A percentile compares a stretch with the other conserved stretches of the same genome.
These are phyloP conservation scores for Ennomos quercinarius DNA, from an alignment of 2,888 invertebrate genomes.

Conservation along the genomic window DNA sequence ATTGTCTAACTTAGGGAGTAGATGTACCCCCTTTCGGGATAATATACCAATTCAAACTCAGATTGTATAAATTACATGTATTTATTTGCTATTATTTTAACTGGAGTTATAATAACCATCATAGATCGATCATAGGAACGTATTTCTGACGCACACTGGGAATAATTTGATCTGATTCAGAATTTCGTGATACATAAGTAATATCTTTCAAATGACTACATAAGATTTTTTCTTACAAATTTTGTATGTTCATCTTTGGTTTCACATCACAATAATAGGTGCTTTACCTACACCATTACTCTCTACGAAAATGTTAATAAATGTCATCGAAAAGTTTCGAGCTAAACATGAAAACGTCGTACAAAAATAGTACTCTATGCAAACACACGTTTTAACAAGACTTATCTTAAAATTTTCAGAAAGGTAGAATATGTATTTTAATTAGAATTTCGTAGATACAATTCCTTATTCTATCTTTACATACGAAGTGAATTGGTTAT, in stretches of 20 bases:
- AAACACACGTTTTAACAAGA: background rate
- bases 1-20: too few species aligned
- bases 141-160: background rate
- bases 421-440: too few species aligned
- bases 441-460: too few species aligned
- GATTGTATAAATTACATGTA: too few species aligned
- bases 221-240: background rate
- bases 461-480: too few species aligned
- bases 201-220: too few species aligned
- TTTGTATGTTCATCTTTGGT: constrained; percentile 17
- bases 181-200: background rate
- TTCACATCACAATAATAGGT: constrained; percentile 20
- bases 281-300: background rate
- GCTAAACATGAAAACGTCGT: constrained; percentile 21
- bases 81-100: too few species aligned
- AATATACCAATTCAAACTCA: too few species aligned
- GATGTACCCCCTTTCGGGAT: too few species aligned
- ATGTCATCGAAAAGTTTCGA: constrained; percentile 24
- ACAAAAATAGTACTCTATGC: constrained; percentile 27
- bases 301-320: constrained; percentile 11
- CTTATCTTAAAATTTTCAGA: background rate
- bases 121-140: too few species aligned
- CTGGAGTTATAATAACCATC: too few species aligned
- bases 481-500: too few species aligned
- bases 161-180: background rate